Evolutionary conservation across 2,113 vertebrate genomes (phyloP).

Genomic region (cat (Felis catus)): F.catus_Fca126_mat1.0 CM031424.1:51815501-51816000

Average conservation of each 20-base stretch:
- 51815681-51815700: not conserved
- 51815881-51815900: not conserved
- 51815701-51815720: not conserved
- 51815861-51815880: not conserved
- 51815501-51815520: not conserved
- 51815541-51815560: not conserved
- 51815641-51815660: not conserved
- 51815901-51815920: not conserved
- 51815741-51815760: not conserved
- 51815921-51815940: not conserved
- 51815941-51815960: not conserved
- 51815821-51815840: not conserved
- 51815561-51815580: not conserved
- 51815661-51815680: not conserved
- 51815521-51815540: not conserved
- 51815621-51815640: not conserved
- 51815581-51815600: not conserved
- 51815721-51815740: not conserved
- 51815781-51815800: not conserved
- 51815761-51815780: not conserved
- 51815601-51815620: not conserved
- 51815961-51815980: not conserved
- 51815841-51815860: not conserved
- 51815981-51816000: not conserved
- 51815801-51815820: not conserved